phyloP scores from a whole-genome alignment of 1,140 invertebrate species.

The Eueides isabella region DNA sequence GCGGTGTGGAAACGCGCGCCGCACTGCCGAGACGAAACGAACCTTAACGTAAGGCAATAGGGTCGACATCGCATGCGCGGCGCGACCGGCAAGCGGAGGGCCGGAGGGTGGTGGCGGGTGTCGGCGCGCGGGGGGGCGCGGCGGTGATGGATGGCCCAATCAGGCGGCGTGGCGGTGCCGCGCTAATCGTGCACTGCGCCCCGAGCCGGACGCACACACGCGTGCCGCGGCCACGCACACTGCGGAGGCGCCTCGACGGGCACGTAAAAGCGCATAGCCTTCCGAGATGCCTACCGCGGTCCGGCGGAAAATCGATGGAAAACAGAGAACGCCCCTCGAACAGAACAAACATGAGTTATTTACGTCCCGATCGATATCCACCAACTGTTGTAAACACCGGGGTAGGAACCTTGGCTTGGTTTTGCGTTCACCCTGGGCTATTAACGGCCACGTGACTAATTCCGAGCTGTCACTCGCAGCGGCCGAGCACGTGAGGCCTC shows the following conservation, averaged over 20 bases:
- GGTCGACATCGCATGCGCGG: slow-evolving; percentile 33
- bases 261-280: slow-evolving; percentile 62
- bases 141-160: slow-evolving; percentile 80
- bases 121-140: slow-evolving; percentile 33
- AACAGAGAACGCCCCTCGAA: slow-evolving; percentile 64
- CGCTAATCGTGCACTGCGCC: slow-evolving; percentile 76
- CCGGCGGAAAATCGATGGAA: slow-evolving; percentile 66
- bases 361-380: slow-evolving; percentile 70
- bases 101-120: slow-evolving; percentile 51
- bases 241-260: slow-evolving; percentile 30
- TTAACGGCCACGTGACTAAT: slow-evolving; percentile 77
- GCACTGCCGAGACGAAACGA: not conserved
- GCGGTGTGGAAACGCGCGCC: slow-evolving; percentile 54
- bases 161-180: slow-evolving; percentile 74
- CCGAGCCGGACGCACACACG: slow-evolving; percentile 58
- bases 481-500: slow-evolving; percentile 55
- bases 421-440: slow-evolving; percentile 58
- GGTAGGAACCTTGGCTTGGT: slow-evolving; percentile 62
- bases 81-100: slow-evolving; percentile 31
- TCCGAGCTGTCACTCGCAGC: slow-evolving; percentile 71
- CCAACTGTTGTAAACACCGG: slow-evolving; percentile 77
- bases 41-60: slow-evolving; percentile 20
- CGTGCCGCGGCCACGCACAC: slow-evolving; percentile 46
- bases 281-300: slow-evolving; percentile 47
- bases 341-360: slow-evolving; percentile 64